Evolutionary conservation across 2,797 vertebrate genomes (phyloP).

Genomic region (Okamejei kenojei): DNA sequence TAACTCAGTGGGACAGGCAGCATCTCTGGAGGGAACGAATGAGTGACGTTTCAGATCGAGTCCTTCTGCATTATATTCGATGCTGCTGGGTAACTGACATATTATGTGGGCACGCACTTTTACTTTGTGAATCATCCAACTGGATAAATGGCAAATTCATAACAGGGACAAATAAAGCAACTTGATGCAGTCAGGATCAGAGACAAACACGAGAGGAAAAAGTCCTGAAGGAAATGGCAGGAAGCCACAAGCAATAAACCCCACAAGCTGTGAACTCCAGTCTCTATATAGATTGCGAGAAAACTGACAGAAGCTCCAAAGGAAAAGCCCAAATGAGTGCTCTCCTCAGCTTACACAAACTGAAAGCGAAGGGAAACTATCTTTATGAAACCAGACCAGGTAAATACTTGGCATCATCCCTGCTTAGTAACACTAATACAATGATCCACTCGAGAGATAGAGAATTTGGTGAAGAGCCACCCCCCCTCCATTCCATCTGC

Average conservation of each 20-base stretch:
- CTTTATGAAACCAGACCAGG: conserved; percentile 21
- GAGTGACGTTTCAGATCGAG: no score
- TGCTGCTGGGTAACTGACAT: neutral
- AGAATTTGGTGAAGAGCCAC: neutral
- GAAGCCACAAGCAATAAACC: neutral
- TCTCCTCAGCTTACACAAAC: neutral
- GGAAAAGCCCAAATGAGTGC: neutral
- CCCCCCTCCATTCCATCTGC: neutral
- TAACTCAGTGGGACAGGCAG: no score
- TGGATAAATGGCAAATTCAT: neutral
- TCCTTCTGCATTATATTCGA: neutral
- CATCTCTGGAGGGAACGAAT: no score
- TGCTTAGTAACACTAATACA: conserved; percentile 1
- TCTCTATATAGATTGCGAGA: neutral
- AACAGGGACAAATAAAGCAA: neutral
- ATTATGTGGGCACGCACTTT: neutral
- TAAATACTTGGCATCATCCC: neutral
- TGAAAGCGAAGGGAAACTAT: neutral
- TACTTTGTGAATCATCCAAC: neutral
- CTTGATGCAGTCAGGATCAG: neutral
- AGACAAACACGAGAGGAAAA: neutral
- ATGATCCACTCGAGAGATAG: neutral
- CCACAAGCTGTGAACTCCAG: neutral
- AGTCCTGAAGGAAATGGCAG: neutral
- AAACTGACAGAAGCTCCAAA: neutral